A percentile compares a stretch with the other conserved stretches of the same genome.
These are phyloP conservation scores for Holothuria scabra DNA, from an alignment of 53 echinoderm and acorn worm species.

Conservation along the genomic window DNA sequence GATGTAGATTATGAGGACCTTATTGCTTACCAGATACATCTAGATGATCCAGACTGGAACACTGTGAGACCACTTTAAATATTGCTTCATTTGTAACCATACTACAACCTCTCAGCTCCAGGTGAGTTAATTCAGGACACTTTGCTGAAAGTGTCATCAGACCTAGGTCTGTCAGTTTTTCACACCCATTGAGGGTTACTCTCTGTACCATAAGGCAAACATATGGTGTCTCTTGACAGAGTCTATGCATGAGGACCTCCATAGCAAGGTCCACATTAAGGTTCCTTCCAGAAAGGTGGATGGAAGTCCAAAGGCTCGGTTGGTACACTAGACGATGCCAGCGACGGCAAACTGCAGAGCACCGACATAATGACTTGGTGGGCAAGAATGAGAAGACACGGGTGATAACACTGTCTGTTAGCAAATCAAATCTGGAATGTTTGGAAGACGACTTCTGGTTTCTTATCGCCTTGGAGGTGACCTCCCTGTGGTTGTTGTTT, in stretches of 20 bases:
- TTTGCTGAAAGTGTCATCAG: conserved; percentile 71
- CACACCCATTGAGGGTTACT: conserved; percentile 83
- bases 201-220: conserved; percentile 82
- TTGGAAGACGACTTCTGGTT: conserved; percentile 16
- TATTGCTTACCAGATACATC: conserved; percentile 84
- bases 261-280: conserved; percentile 75
- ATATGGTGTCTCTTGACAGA: conserved; percentile 91
- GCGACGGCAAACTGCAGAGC: conserved; percentile 76
- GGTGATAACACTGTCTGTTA: conserved; percentile 82
- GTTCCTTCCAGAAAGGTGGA: conserved; percentile 67
- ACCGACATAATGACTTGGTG: conserved; percentile 79
- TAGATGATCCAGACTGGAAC: conserved; percentile 86
- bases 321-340: conserved; percentile 93
- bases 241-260: conserved; percentile 73
- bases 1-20: no score
- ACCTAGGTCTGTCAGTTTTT: conserved; percentile 74
- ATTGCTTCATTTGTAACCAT: conserved; percentile 88
- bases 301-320: conserved; percentile 80
- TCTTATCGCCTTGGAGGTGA: not conserved
- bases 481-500: conserved; percentile 49
- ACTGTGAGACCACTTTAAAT: conserved; percentile 88
- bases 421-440: conserved; percentile 72
- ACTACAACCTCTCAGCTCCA: conserved; percentile 85
- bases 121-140: conserved; percentile 84
- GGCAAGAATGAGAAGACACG: conserved; percentile 86